A percentile compares a stretch with the other conserved stretches of the same genome.
Conservation (phyloP, 2,113 vertebrate genomes). For the Podarcis muralis region DNA sequence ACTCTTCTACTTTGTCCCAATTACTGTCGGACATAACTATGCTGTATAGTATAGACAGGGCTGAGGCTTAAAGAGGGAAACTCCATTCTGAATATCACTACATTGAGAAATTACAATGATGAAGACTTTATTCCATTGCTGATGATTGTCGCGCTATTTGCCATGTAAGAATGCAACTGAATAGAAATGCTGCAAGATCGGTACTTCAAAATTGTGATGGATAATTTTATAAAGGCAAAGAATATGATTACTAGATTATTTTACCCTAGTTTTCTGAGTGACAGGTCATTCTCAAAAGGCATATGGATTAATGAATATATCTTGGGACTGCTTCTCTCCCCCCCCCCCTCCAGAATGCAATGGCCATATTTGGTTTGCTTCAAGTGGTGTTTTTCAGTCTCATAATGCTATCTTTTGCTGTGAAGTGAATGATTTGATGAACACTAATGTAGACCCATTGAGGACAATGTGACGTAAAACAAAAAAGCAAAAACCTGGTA, state of each 20-base stretch:
- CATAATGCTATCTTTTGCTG: background rate
- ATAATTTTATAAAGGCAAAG: background rate
- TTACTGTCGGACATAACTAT: no score
- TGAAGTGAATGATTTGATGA: background rate
- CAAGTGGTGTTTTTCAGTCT: background rate
- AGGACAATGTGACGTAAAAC: background rate
- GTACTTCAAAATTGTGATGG: background rate
- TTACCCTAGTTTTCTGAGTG: background rate
- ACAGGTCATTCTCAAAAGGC: background rate
- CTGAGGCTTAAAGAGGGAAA: background rate
- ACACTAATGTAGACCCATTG: background rate
- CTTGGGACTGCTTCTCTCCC: background rate
- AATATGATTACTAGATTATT: background rate
- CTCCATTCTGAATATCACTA: background rate
- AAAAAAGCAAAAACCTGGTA: background rate
- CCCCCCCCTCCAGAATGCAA: background rate
- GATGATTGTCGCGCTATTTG: background rate
- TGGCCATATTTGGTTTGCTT: background rate
- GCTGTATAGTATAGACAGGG: no score
- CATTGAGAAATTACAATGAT: background rate
- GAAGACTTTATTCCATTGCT: background rate
- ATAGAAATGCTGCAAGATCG: background rate
- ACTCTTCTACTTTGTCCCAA: no score
- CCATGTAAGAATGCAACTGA: background rate
- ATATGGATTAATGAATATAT: background rate